phyloP scores from a whole-genome alignment of 2,113 vertebrate species.

The Marmota flaviventris region DNA sequence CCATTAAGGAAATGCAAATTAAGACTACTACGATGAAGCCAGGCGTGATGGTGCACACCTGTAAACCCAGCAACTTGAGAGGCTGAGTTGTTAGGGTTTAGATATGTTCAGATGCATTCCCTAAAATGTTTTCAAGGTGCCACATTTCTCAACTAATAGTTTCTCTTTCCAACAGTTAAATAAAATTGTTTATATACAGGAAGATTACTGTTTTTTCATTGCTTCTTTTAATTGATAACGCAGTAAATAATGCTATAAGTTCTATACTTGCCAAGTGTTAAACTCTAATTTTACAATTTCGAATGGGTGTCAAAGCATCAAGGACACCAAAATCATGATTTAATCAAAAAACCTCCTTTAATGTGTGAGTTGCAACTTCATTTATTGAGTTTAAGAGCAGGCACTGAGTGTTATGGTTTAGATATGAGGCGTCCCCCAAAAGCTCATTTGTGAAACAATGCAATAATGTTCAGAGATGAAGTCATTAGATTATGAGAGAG shows the following conservation, averaged over 20 bases:
- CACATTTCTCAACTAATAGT: not conserved
- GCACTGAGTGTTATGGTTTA: not conserved
- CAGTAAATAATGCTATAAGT: slow-evolving; percentile 26
- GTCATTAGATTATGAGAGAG: too few relatives aligned
- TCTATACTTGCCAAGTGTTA: not conserved
- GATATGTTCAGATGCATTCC: too few relatives aligned
- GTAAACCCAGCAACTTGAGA: too few relatives aligned
- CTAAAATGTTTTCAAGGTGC: not conserved
- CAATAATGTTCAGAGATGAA: too few relatives aligned
- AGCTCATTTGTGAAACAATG: too few relatives aligned
- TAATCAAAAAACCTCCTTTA: slow-evolving; percentile 30
- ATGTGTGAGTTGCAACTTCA: not conserved
- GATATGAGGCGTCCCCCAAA: too few relatives aligned
- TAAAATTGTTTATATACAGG: not conserved
- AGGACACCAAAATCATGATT: slow-evolving; percentile 60
- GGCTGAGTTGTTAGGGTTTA: too few relatives aligned
- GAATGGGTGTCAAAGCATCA: slow-evolving; percentile 52
- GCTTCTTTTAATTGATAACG: slow-evolving; percentile 49
- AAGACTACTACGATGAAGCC: not conserved
- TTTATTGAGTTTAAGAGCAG: slow-evolving; percentile 35
- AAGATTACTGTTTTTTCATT: not conserved
- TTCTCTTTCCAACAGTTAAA: not conserved
- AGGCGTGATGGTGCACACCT: too few relatives aligned
- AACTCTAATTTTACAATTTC: slow-evolving; percentile 43
- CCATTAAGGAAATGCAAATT: not conserved